Base-by-base conservation (phyloP, 1,140 invertebrate genomes). In the Drosophila chauvacae region DNA sequence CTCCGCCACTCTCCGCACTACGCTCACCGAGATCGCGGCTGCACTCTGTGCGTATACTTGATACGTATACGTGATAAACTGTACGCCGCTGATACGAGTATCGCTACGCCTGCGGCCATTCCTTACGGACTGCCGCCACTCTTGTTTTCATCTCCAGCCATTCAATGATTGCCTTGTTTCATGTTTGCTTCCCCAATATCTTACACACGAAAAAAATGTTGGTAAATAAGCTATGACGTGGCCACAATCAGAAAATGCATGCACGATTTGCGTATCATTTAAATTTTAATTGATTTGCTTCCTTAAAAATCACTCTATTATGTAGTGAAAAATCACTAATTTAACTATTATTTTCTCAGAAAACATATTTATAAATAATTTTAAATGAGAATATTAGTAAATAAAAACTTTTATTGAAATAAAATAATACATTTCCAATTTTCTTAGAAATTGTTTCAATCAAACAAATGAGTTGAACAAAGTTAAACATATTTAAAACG, bases 131-230 rank as follows among this genome's bases (percentile, higher is more conserved):
- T 45, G 41, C 48, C 28, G 30, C 59, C 39, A 86, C 55, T 85
- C 66, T 77, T 65, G 56, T 69, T 78, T 82, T 82, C 69, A 50
- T 77, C 72, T 73, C 55, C 42, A 42, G 28, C 30, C 58, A 58
- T 80, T 64, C 60, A 72, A 80, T 70, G 61, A 64, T 55, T 55
- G 51, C 23, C 50, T 53, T 58, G 60, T 41, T 57, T 76, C 39
- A 30, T 14, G 53, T 60, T 47, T 61, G 18, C 7, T 61, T 62
- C 33, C 16, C 42, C 30, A 5, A 16, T 23, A 20, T 55, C 33
- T 39, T 39, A 55, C 53, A 55, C 53, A 10, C 2, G 18, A 16
- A 35, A 39, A 55, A 55, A 39, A 11, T 4, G 1, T 0, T 14
- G 28, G 18, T 20, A 20, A 23, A 35, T 53, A 39, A 23, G 10